Evolutionary conservation across 2,888 invertebrate species (phyloP).

Genomic region (Galeopsomyia nigrocyanea): DNA sequence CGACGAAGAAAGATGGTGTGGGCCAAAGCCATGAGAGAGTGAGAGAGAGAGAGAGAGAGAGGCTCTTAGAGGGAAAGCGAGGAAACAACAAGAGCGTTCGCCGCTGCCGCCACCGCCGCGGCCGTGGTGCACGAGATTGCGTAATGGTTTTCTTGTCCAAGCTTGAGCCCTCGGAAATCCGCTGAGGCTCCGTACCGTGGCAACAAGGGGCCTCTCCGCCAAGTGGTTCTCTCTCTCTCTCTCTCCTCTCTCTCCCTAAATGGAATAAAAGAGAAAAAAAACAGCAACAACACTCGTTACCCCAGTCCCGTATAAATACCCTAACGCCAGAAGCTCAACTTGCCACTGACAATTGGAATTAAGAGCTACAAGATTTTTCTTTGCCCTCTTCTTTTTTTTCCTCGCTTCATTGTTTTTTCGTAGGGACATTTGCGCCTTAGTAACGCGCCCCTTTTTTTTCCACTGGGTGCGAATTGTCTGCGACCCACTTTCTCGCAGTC

Average conservation of each 20-base stretch:
- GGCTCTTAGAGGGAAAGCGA: neutral
- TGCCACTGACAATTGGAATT: conserved; percentile 28
- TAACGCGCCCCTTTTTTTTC: no score
- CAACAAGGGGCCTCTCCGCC: conserved; percentile 14
- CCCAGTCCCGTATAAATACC: conserved; percentile 18
- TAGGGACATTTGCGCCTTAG: no score
- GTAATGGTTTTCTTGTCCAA: conserved; percentile 29
- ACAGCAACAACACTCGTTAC: conserved; percentile 24
- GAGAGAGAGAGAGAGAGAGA: neutral
- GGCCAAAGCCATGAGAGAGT: neutral
- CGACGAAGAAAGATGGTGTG: conserved; percentile 24
- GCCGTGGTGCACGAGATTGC: neutral
- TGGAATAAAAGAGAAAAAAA: conserved; percentile 3
- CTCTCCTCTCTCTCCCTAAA: conserved; percentile 34
- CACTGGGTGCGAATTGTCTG: no score
- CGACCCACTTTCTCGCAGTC: no score
- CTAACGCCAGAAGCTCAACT: conserved; percentile 4
- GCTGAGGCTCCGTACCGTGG: conserved; percentile 22
- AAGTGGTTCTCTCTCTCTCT: conserved; percentile 15
- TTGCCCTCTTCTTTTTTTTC: no score
- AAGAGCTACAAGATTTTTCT: conserved; percentile 22
- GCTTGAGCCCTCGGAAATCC: conserved; percentile 34
- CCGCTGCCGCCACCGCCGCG: no score
- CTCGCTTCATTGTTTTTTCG: no score
- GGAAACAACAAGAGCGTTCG: neutral